These are phyloP conservation scores for Megaceryle maxima DNA, from an alignment of 2,113 vertebrate genomes.

Conservation along the genomic window DNA sequence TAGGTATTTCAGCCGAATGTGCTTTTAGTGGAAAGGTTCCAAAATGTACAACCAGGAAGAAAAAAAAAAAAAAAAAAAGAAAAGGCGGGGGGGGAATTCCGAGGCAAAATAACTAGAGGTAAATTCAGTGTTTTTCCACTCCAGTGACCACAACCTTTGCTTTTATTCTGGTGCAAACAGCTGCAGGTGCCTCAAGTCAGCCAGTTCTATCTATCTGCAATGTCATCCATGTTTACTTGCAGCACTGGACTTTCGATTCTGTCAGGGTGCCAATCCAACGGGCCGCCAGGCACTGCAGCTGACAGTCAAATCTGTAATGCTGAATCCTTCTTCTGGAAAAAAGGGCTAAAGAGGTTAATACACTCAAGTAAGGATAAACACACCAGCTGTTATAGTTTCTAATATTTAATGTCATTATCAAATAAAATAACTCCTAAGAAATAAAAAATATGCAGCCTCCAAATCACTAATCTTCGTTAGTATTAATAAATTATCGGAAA, in stretches of 20 bases:
- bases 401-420: constrained; percentile 85
- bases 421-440: constrained; percentile 79
- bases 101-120: constrained; percentile 79
- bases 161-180: constrained; percentile 81
- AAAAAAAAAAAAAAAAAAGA: not conserved
- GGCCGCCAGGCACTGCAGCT: constrained; percentile 84
- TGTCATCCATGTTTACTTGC: constrained; percentile 84
- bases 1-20: constrained; percentile 48
- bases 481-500: constrained; percentile 68
- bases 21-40: constrained; percentile 74
- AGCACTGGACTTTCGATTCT: constrained; percentile 82
- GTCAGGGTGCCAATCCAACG: constrained; percentile 79
- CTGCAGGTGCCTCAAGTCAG: constrained; percentile 84
- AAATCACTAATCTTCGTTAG: constrained; percentile 49
- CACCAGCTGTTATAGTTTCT: constrained; percentile 87
- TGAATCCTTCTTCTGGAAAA: constrained; percentile 85
- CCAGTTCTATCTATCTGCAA: constrained; percentile 71
- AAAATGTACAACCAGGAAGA: constrained; percentile 65
- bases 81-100: not conserved
- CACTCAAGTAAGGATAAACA: constrained; percentile 90
- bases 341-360: constrained; percentile 87
- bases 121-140: constrained; percentile 88
- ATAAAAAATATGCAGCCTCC: constrained; percentile 25
- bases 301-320: constrained; percentile 82
- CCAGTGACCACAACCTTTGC: constrained; percentile 76